These are phyloP conservation scores for Diplosoma virens DNA, from an alignment of 23 tunicate genomes.

Conservation along the genomic window DNA sequence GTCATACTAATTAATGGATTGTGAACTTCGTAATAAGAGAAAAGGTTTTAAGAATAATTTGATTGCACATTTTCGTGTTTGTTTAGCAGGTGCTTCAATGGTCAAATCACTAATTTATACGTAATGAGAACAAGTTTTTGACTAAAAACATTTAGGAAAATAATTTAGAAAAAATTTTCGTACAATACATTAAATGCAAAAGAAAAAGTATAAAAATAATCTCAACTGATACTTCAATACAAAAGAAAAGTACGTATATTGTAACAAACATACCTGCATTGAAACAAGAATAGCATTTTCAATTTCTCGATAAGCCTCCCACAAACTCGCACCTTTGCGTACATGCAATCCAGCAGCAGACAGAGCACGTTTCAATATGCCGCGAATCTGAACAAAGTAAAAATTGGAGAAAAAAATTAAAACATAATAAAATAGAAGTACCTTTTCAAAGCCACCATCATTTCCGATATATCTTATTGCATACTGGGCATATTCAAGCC, in stretches of 20 bases:
- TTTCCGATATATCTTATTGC: constrained; percentile 63
- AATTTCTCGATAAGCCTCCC: constrained; percentile 92
- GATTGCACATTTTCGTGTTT: too few species aligned
- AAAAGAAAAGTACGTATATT: too few species aligned
- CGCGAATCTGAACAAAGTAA: constrained; percentile 31
- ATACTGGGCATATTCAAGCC: constrained; percentile 93
- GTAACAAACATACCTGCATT: too few species aligned
- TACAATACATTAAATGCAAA: too few species aligned
- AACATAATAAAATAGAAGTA: neutral
- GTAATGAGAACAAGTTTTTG: neutral
- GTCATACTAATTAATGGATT: too few species aligned
- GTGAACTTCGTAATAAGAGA: too few species aligned
- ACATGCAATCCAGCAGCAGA: constrained; percentile 74
- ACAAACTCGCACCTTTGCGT: constrained; percentile 56
- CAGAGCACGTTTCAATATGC: constrained; percentile 49
- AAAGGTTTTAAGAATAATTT: too few species aligned
- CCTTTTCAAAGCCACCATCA: constrained; percentile 62
- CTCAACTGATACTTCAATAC: too few species aligned
- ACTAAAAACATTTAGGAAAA: neutral
- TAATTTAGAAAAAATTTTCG: too few species aligned
- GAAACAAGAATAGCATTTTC: constrained; percentile 70
- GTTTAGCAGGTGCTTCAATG: too few species aligned
- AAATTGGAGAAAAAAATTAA: neutral
- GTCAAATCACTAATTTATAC: too few species aligned
- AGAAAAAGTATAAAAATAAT: too few species aligned